Conservation (phyloP, 2,113 vertebrate species). For the western clawed frog (Xenopus tropicalis) region DNA sequence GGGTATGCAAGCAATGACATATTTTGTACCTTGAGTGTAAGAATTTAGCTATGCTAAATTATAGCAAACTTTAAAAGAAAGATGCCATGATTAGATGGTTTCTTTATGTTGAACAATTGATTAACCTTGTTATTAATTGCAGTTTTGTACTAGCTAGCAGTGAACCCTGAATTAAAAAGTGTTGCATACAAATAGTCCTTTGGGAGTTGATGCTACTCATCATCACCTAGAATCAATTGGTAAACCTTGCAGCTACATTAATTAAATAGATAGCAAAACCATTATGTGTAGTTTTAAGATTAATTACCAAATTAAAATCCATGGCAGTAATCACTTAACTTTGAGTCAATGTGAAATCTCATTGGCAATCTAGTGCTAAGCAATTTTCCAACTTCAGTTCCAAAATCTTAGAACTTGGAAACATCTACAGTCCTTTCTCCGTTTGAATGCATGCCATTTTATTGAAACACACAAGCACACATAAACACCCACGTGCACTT, state of each 20-base stretch:
- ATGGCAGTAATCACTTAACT: constrained; percentile 39
- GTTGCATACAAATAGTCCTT: constrained; percentile 13
- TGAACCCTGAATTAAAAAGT: constrained; percentile 6
- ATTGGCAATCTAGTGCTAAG: constrained; percentile 31
- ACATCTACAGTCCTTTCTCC: not conserved
- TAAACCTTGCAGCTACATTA: constrained; percentile 39
- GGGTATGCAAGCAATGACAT: too few relatives aligned
- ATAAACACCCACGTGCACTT: too few relatives aligned
- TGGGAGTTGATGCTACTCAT: constrained; percentile 12
- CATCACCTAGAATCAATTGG: constrained; percentile 30
- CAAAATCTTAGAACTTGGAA: constrained; percentile 14
- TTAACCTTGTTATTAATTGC: constrained; percentile 39
- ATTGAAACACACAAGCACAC: too few relatives aligned
- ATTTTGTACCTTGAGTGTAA: too few relatives aligned
- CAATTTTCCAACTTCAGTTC: not conserved
- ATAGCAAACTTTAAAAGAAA: too few relatives aligned
- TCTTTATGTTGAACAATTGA: constrained; percentile 4
- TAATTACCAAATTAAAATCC: constrained; percentile 35
- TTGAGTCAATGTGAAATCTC: constrained; percentile 42
- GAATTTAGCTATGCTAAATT: too few relatives aligned
- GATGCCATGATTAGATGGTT: too few relatives aligned
- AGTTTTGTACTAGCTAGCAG: not conserved
- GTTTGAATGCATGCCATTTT: too few relatives aligned
- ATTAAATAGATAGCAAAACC: constrained; percentile 26
- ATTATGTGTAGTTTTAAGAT: constrained; percentile 23